These are phyloP conservation scores for Saccostrea echinata DNA, from an alignment of 1,140 invertebrate species.

Conservation along the genomic window DNA sequence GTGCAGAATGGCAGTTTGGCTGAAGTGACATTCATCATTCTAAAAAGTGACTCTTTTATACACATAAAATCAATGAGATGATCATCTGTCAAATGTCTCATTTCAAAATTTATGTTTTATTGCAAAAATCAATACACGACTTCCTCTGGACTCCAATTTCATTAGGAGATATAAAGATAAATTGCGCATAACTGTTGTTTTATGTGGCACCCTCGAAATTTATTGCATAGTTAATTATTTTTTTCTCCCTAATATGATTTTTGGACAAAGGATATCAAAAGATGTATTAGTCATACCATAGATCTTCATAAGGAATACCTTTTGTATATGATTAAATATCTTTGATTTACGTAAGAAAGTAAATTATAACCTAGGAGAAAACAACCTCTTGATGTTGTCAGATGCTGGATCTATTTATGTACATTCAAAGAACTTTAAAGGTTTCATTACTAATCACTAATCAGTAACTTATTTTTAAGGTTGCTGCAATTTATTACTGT, in stretches of 20 bases:
- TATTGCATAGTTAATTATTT: conserved; percentile 26
- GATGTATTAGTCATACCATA: conserved; percentile 15
- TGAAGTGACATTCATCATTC: conserved; percentile 36
- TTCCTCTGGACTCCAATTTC: conserved; percentile 33
- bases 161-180: conserved; percentile 39
- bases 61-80: conserved; percentile 31
- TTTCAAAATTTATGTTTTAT: conserved; percentile 40
- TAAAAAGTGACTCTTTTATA: conserved; percentile 30
- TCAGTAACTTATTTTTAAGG: background rate
- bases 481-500: background rate
- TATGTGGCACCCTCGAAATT: conserved; percentile 20
- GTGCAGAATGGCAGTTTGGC: conserved; percentile 29
- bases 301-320: conserved; percentile 2
- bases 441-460: background rate
- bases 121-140: conserved; percentile 25
- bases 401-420: background rate
- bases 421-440: background rate
- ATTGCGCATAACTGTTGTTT: conserved; percentile 25
- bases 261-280: conserved; percentile 33
- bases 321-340: conserved; percentile 34
- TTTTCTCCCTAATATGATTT: conserved; percentile 27
- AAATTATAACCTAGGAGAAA: background rate
- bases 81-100: conserved; percentile 34
- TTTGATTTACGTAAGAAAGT: conserved; percentile 30
- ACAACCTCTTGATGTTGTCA: background rate